A percentile compares a stretch with the other conserved stretches of the same genome.
These are phyloP conservation scores for Theristicus caerulescens DNA, from an alignment of 2,113 vertebrate genomes.

Conservation along the genomic window DNA sequence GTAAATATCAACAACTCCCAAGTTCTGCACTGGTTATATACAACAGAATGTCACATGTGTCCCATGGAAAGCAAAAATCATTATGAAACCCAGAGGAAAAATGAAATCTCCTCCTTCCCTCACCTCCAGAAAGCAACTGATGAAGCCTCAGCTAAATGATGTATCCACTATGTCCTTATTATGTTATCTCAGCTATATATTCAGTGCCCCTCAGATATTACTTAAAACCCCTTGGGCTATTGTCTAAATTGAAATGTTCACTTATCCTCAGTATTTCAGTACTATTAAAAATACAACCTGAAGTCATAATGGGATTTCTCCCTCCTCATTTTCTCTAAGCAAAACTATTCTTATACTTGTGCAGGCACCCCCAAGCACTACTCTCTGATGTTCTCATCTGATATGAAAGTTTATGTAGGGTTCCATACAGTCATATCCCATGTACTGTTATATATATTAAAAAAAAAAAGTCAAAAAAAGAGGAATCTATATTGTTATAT, in stretches of 20 bases:
- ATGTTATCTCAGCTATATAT: not conserved
- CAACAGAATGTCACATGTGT: not conserved
- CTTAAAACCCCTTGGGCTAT: not conserved
- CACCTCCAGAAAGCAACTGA: not conserved
- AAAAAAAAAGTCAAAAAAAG: not conserved
- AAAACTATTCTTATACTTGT: not conserved
- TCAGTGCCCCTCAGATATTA: not conserved
- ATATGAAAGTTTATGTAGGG: not conserved
- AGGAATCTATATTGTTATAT: not conserved
- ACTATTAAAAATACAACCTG: constrained; percentile 18
- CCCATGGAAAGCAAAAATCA: not conserved
- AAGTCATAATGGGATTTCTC: not conserved
- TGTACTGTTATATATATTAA: not conserved
- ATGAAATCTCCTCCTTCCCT: not conserved
- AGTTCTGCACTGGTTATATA: not conserved
- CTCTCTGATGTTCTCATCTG: not conserved
- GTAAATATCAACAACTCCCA: constrained; percentile 1
- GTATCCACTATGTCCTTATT: not conserved
- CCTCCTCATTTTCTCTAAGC: not conserved
- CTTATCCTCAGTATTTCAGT: not conserved
- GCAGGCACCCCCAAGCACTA: not conserved
- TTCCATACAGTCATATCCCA: not conserved
- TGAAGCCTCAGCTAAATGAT: not conserved
- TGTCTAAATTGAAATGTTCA: constrained; percentile 39
- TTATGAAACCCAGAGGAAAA: not conserved